A percentile compares a stretch with the other conserved stretches of the same genome.
phyloP scores from a whole-genome alignment of 1,140 invertebrate species.

The Solen grandis region DNA sequence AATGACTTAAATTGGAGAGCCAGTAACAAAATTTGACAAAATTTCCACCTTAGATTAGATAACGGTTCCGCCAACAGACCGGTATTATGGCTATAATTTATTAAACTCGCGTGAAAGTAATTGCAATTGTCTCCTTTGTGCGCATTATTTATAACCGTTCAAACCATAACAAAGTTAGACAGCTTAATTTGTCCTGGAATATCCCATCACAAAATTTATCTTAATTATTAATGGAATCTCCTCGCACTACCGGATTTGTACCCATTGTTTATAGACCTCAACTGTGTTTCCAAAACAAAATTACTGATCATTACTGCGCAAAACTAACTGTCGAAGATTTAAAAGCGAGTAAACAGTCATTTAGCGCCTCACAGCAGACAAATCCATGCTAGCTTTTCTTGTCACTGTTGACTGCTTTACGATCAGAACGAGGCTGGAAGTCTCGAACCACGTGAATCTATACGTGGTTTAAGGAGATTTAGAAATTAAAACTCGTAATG shows the following conservation, averaged over 20 bases:
- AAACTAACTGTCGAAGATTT: constrained; percentile 51
- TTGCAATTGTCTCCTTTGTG: constrained; percentile 73
- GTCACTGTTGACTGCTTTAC: constrained; percentile 46
- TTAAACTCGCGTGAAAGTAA: constrained; percentile 73
- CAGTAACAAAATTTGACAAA: constrained; percentile 74
- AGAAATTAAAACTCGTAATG: constrained; percentile 57
- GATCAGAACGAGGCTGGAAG: constrained; percentile 49
- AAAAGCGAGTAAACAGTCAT: constrained; percentile 53
- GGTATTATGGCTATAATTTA: constrained; percentile 71
- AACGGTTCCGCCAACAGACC: constrained; percentile 69
- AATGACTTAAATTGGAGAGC: constrained; percentile 69
- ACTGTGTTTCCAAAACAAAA: constrained; percentile 35
- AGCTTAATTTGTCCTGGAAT: constrained; percentile 71
- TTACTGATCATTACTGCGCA: constrained; percentile 45
- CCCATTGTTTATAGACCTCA: constrained; percentile 43
- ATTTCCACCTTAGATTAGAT: constrained; percentile 69
- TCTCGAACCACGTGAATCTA: constrained; percentile 50
- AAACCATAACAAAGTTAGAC: constrained; percentile 65
- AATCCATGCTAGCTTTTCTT: constrained; percentile 41
- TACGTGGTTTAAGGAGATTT: constrained; percentile 49
- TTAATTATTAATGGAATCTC: constrained; percentile 69
- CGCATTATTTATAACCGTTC: constrained; percentile 70
- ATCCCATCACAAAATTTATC: constrained; percentile 66
- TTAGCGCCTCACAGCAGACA: constrained; percentile 31
- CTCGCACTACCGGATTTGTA: constrained; percentile 29